A percentile compares a stretch with the other conserved stretches of the same genome.
phyloP scores from a whole-genome alignment of 1,140 invertebrate species.

The Drosophila insularis region DNA sequence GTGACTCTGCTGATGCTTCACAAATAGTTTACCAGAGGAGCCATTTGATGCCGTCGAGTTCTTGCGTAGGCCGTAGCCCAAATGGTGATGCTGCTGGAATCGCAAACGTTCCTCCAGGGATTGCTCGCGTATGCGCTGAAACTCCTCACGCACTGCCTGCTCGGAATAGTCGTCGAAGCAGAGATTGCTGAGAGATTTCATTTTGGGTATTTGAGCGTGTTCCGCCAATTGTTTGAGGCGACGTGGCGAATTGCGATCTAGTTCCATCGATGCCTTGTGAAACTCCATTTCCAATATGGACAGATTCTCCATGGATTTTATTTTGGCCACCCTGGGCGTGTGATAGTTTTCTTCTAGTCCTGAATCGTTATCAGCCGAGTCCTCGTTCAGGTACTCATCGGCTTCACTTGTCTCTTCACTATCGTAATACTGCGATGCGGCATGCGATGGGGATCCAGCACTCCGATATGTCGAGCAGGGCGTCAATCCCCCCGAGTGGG shows the following conservation, averaged over 20 bases:
- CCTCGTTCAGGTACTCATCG: conserved; percentile 57
- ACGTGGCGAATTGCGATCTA: conserved; percentile 77
- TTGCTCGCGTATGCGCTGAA: conserved; percentile 64
- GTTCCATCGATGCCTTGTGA: conserved; percentile 74
- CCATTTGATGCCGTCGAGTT: conserved; percentile 67
- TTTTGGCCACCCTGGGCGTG: conserved; percentile 77
- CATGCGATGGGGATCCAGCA: conserved; percentile 45
- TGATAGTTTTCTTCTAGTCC: conserved; percentile 80
- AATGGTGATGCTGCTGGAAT: conserved; percentile 55
- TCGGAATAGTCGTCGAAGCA: conserved; percentile 74
- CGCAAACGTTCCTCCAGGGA: conserved; percentile 60
- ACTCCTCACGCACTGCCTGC: conserved; percentile 67
- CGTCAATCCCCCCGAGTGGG: conserved; percentile 22
- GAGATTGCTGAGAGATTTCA: conserved; percentile 81
- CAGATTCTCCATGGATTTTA: conserved; percentile 81
- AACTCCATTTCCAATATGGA: conserved; percentile 81
- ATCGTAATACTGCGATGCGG: conserved; percentile 56
- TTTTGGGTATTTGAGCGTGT: conserved; percentile 71
- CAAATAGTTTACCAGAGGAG: conserved; percentile 63
- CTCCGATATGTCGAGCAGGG: conserved; percentile 52
- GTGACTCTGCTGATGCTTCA: conserved; percentile 61
- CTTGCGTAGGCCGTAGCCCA: conserved; percentile 48
- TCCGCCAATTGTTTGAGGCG: conserved; percentile 71
- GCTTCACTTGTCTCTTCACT: conserved; percentile 58
- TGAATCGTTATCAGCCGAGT: conserved; percentile 72